phyloP scores from a whole-genome alignment of 92 coral and sea anemone species.

The Anthopleura xanthogrammica region DNA sequence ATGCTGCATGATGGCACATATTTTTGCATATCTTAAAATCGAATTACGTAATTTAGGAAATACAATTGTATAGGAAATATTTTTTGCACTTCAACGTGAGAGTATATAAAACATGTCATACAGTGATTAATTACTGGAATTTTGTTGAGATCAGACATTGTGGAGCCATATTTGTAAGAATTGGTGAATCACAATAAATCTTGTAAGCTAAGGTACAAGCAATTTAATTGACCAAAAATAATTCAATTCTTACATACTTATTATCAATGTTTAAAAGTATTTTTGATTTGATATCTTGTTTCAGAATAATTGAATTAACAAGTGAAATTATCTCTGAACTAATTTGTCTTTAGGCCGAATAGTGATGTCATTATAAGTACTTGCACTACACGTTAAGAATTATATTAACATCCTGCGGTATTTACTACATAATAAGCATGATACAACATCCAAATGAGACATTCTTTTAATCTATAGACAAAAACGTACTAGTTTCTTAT shows the following conservation, averaged over 20 bases:
- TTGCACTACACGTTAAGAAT: neutral
- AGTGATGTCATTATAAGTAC: neutral
- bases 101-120: too few relatives aligned
- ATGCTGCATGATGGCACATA: too few relatives aligned
- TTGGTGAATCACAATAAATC: neutral
- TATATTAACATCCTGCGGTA: neutral
- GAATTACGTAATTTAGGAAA: too few relatives aligned
- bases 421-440: neutral
- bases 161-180: neutral
- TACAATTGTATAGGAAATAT: too few relatives aligned
- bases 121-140: neutral
- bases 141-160: neutral
- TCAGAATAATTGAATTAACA: neutral
- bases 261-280: neutral
- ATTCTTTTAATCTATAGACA: neutral
- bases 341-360: neutral
- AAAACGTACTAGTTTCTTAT: neutral
- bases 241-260: neutral
- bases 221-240: too few relatives aligned
- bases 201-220: too few relatives aligned
- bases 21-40: too few relatives aligned
- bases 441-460: neutral
- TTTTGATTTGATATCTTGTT: neutral
- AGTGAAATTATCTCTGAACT: neutral
- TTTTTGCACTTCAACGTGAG: too few relatives aligned